phyloP scores from a whole-genome alignment of 1,140 invertebrate genomes.

The Camponotus floridanus region DNA sequence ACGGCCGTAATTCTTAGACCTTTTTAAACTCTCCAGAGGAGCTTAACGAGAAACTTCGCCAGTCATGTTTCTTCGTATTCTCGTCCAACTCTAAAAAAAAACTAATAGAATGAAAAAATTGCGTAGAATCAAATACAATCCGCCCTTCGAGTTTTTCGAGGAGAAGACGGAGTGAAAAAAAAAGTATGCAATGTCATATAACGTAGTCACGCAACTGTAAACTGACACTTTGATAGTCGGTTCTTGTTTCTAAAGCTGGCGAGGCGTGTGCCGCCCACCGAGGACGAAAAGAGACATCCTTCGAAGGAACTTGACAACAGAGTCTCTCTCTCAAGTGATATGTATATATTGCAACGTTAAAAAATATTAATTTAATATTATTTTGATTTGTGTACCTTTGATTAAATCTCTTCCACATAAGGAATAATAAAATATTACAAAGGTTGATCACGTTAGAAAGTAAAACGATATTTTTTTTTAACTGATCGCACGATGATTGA shows the following conservation, averaged over 20 bases:
- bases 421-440: background rate
- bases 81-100: background rate
- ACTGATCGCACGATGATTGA: slow-evolving; percentile 49
- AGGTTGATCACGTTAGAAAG: background rate
- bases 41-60: slow-evolving; percentile 28
- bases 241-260: slow-evolving; percentile 64
- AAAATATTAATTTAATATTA: background rate
- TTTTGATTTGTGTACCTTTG: slow-evolving; percentile 19
- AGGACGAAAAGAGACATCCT: slow-evolving; percentile 75
- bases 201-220: slow-evolving; percentile 68
- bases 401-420: slow-evolving; percentile 5
- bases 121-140: background rate
- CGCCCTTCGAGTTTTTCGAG: slow-evolving; percentile 1
- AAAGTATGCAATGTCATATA: slow-evolving; percentile 60
- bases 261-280: slow-evolving; percentile 71
- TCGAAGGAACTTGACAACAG: slow-evolving; percentile 64
- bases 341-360: background rate
- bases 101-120: slow-evolving; percentile 43
- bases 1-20: slow-evolving; percentile 14
- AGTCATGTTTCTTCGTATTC: slow-evolving; percentile 21
- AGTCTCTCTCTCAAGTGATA: slow-evolving; percentile 68
- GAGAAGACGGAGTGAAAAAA: slow-evolving; percentile 39
- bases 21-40: background rate
- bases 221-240: slow-evolving; percentile 70
- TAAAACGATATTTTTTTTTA: background rate